phyloP scores from a whole-genome alignment of 2,888 invertebrate genomes.

The Tinea trinotella region DNA sequence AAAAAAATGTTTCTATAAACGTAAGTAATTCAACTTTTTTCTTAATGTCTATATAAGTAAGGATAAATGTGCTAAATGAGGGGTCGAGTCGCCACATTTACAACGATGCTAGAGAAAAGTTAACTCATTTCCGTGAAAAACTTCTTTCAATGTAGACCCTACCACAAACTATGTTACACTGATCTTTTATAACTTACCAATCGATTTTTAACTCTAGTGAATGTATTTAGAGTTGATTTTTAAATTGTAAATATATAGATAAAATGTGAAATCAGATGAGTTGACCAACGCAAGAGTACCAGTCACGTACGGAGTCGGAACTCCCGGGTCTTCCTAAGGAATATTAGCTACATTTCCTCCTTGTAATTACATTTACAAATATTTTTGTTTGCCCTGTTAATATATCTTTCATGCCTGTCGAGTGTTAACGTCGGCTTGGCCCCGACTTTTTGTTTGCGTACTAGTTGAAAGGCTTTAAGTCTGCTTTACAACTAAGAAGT shows the following conservation, averaged over 20 bases:
- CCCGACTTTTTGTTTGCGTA: not conserved
- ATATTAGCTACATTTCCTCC: constrained; percentile 18
- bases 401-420: constrained; percentile 18
- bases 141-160: constrained; percentile 3
- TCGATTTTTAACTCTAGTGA: not conserved
- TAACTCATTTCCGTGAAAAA: constrained; percentile 19
- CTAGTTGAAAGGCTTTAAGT: not conserved
- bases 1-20: no score
- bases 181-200: not conserved
- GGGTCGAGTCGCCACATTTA: constrained; percentile 16
- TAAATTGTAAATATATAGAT: not conserved
- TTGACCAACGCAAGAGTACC: constrained; percentile 2
- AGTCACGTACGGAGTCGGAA: constrained; percentile 11
- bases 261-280: constrained; percentile 10
- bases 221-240: not conserved
- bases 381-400: constrained; percentile 15
- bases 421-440: not conserved
- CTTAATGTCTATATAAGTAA: not conserved
- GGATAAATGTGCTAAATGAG: constrained; percentile 3
- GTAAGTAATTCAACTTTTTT: no score
- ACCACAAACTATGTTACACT: not conserved
- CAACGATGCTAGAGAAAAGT: constrained; percentile 13
- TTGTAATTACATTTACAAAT: constrained; percentile 18
- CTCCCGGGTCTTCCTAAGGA: constrained; percentile 6
- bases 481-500: not conserved